phyloP scores from a whole-genome alignment of 2,113 vertebrate species.

The Ranitomeya imitator region DNA sequence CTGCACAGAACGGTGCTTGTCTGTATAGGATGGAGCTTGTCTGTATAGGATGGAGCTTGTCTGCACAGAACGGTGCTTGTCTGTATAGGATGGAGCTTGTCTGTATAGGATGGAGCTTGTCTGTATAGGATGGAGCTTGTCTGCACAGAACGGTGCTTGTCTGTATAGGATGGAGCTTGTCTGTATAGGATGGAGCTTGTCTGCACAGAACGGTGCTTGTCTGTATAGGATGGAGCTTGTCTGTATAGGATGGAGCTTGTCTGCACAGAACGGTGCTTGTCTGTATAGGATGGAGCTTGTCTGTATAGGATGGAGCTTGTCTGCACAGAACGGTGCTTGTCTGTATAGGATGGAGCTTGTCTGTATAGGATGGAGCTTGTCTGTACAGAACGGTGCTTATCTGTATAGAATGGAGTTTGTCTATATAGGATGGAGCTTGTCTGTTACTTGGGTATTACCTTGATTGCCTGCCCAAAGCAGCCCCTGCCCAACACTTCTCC shows the following conservation, averaged over 20 bases:
- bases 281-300: too few species aligned
- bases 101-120: too few species aligned
- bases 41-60: background rate
- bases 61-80: too few species aligned
- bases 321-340: background rate
- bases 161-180: too few species aligned
- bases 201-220: background rate
- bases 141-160: too few species aligned
- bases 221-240: background rate
- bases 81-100: too few species aligned
- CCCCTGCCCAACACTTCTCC: constrained; percentile 95
- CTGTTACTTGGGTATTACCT: constrained; percentile 71
- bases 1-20: too few species aligned
- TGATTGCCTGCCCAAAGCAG: constrained; percentile 96
- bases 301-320: background rate
- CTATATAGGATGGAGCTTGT: background rate
- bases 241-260: background rate
- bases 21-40: background rate
- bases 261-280: too few species aligned
- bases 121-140: too few species aligned
- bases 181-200: background rate
- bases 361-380: background rate
- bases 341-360: background rate
- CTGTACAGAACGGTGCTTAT: too few species aligned
- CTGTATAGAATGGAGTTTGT: background rate